Evolutionary conservation across 2,113 vertebrate species (phyloP), one percentile per base, ranked within the genome.

Genomic region (Polypterus senegalus): DNA sequence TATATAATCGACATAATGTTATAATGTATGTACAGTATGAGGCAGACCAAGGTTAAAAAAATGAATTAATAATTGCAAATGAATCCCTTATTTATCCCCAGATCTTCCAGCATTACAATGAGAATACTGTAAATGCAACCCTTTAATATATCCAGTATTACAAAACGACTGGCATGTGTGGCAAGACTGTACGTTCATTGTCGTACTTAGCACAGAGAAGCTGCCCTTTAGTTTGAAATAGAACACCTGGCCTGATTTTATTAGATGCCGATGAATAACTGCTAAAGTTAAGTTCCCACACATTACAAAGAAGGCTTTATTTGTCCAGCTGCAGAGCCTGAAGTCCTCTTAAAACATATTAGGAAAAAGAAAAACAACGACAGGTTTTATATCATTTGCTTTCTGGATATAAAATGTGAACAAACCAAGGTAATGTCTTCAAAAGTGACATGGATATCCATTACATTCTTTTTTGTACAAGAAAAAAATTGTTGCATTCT

Each of bases 251-350:
- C 46, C 66, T 63, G 59, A 47, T 64, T 74, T 74, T 68, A 76
- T 71, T 65, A 67, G 70, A 70, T 67, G 69, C 63, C 70, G 72
- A 68, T 71, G 67, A 73, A 74, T 70, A 74, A 70, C 63, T 73
- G 65, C 60, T 63, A 67, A 68, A 60, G 7, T 11, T 49, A 58
- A 52, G 66, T 71, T 76, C 74, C 70, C 72, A 70, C 69, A 51
- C 61, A 55, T 61, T 61, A 71, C 67, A 76, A 73, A 76, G 72
- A 60, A 58, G 54, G 65, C 69, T 68, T 68, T 73, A 74, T 76
- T 74, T 74, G 64, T 73, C 69, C 71, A 73, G 72, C 71, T 74
- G 70, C 71, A 73, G 64, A 62, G 63, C 55, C 55, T 66, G 64
- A 52, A 65, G 55, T 47, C 55, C 11, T 60, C 62, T 58, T 66